phyloP scores from a whole-genome alignment of 2,797 vertebrate genomes.

The Odontamblyopus rebecca region DNA sequence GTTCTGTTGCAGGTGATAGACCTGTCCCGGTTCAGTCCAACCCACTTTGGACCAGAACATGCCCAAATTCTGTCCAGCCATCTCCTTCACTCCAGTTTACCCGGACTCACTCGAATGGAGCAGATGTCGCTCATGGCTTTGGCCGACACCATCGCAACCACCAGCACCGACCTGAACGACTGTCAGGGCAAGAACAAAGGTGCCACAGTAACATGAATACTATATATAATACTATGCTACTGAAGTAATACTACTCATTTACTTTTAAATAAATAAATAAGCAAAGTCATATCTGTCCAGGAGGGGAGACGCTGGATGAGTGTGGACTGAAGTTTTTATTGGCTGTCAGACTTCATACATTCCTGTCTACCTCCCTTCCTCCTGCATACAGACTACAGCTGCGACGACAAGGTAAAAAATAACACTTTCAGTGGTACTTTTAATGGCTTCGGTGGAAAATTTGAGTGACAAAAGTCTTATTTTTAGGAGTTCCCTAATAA shows the following conservation, averaged over 20 bases:
- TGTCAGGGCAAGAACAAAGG: constrained; percentile 87
- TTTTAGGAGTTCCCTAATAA: too few relatives aligned
- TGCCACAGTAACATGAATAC: constrained; percentile 19
- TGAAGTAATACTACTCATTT: background rate
- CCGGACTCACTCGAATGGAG: constrained; percentile 93
- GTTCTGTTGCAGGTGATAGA: constrained; percentile 84
- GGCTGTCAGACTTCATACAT: constrained; percentile 93
- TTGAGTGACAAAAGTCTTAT: background rate
- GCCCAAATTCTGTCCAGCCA: constrained; percentile 93
- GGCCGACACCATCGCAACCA: constrained; percentile 95
- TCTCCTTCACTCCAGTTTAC: constrained; percentile 94
- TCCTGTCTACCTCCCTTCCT: constrained; percentile 92
- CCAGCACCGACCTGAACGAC: constrained; percentile 92
- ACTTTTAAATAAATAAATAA: constrained; percentile 1
- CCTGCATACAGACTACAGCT: constrained; percentile 89
- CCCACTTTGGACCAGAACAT: constrained; percentile 93
- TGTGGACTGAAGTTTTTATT: constrained; percentile 95
- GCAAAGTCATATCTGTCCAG: constrained; percentile 61
- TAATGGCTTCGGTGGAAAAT: background rate
- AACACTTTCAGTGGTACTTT: too few relatives aligned
- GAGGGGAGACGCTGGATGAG: constrained; percentile 96
- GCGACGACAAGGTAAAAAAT: constrained; percentile 86
- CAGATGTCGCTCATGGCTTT: constrained; percentile 98
- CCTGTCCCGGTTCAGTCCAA: constrained; percentile 91
- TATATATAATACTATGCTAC: background rate